These are phyloP conservation scores for Heliconius erato DNA, from an alignment of 2,888 invertebrate species.

Conservation along the genomic window DNA sequence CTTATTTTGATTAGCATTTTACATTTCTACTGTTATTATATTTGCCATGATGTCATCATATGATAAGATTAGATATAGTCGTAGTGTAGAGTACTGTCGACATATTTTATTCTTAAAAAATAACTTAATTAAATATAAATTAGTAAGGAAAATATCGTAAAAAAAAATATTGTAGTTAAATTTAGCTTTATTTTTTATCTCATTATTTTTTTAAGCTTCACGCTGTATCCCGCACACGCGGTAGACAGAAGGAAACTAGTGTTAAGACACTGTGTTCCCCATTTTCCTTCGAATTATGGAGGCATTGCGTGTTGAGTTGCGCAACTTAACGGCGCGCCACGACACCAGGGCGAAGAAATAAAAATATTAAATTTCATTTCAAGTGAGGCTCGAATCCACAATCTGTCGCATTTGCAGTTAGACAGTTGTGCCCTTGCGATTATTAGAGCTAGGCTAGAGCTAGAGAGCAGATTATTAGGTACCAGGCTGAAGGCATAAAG, in stretches of 20 bases:
- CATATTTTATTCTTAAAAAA: constrained; percentile 59
- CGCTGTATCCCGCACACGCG: background rate
- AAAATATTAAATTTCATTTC: background rate
- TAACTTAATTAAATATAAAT: background rate
- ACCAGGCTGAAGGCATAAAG: too few relatives aligned
- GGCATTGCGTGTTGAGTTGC: background rate
- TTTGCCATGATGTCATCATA: constrained; percentile 69
- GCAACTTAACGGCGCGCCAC: too few relatives aligned
- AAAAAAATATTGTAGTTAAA: background rate
- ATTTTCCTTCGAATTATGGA: background rate
- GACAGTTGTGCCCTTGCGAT: background rate
- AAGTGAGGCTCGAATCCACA: background rate
- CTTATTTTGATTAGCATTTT: constrained; percentile 46
- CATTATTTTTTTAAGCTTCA: background rate
- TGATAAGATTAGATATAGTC: constrained; percentile 75
- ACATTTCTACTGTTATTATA: constrained; percentile 31
- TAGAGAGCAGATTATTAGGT: too few relatives aligned
- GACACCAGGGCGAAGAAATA: background rate
- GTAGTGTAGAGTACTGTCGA: constrained; percentile 62
- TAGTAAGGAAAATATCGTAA: background rate
- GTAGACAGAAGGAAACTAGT: background rate
- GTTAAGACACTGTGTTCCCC: background rate
- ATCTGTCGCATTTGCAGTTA: background rate
- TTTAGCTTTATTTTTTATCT: too few relatives aligned
- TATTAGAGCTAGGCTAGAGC: too few relatives aligned